A percentile compares a stretch with the other conserved stretches of the same genome.
These are phyloP conservation scores for Piscicola geometra DNA, from an alignment of 2,888 invertebrate species.

Conservation along the genomic window DNA sequence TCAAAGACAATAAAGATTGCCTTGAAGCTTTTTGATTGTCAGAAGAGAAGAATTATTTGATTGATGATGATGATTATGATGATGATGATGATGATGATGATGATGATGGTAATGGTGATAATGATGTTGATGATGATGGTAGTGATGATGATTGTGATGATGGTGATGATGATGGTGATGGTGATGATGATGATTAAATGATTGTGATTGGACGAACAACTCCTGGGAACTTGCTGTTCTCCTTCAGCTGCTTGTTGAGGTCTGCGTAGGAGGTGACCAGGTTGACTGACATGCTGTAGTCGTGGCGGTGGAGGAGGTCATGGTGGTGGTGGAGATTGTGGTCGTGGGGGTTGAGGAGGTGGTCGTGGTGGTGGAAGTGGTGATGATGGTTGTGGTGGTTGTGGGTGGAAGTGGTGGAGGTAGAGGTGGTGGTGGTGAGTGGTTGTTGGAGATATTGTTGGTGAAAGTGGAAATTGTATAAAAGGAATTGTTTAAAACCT, in stretches of 20 bases:
- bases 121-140: constrained; percentile 22
- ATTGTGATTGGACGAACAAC: background rate
- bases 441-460: too few species aligned
- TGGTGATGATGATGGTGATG: constrained; percentile 26
- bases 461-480: too few species aligned
- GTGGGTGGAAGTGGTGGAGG: too few species aligned
- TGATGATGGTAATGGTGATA: constrained; percentile 17
- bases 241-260: constrained; percentile 2
- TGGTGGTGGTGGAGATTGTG: too few species aligned
- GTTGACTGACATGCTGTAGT: constrained; percentile 11
- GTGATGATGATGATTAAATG: constrained; percentile 17
- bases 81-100: constrained; percentile 26
- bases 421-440: too few species aligned
- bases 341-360: too few species aligned
- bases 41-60: background rate
- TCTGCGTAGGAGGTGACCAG: background rate
- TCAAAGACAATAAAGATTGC: too few species aligned
- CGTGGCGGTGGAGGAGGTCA: too few species aligned
- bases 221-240: background rate
- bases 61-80: constrained; percentile 25
- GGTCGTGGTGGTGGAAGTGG: too few species aligned
- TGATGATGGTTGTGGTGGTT: too few species aligned
- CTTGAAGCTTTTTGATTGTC: too few species aligned
- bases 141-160: constrained; percentile 17
- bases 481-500: too few species aligned